A percentile compares a stretch with the other conserved stretches of the same genome.
Evolutionary conservation across 2,113 vertebrate genomes (phyloP).

Genomic region (Phyllostomus hastatus): DNA sequence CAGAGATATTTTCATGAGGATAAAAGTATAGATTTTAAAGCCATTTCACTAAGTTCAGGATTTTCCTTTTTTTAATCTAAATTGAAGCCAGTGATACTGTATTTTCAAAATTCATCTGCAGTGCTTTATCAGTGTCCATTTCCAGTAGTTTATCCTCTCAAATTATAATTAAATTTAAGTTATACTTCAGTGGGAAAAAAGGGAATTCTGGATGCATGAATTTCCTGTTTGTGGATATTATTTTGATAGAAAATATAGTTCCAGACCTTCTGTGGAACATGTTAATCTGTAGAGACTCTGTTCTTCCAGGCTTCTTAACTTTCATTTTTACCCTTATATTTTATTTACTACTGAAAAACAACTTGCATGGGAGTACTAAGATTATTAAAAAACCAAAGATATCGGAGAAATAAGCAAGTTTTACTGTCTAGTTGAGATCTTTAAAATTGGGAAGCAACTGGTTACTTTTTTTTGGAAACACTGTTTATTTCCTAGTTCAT

Average conservation of each 20-base stretch:
- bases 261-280: neutral
- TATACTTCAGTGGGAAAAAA: neutral
- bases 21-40: neutral
- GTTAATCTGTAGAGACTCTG: neutral
- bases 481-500: neutral
- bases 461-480: neutral
- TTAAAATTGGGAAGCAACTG: neutral
- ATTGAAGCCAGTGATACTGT: neutral
- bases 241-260: neutral
- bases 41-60: neutral
- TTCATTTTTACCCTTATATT: neutral
- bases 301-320: neutral
- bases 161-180: neutral
- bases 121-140: neutral
- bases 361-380: neutral
- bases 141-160: neutral
- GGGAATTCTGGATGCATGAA: neutral
- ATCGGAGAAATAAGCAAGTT: neutral
- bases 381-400: neutral
- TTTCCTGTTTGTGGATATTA: neutral
- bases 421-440: neutral
- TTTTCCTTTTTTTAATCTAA: neutral
- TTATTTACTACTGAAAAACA: slow-evolving; percentile 19
- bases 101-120: neutral
- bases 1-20: neutral